These are phyloP conservation scores for Mus minutoides DNA, from an alignment of 2,797 vertebrate species.

Conservation along the genomic window DNA sequence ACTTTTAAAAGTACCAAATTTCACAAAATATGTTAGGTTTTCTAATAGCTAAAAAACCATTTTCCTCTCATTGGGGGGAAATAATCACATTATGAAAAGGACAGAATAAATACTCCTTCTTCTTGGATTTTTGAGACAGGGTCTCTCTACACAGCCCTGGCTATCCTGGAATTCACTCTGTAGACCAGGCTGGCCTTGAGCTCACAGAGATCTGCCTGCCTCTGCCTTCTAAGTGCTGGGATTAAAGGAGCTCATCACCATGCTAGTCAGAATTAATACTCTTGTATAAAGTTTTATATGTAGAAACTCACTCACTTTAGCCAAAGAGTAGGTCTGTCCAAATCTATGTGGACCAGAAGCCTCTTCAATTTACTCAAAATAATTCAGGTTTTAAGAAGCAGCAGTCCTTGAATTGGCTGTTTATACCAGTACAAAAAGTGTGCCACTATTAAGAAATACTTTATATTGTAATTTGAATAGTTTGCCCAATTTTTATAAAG, in stretches of 20 bases:
- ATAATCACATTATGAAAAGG: conserved; percentile 50
- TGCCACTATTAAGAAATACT: conserved; percentile 44
- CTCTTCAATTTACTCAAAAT: conserved; percentile 45
- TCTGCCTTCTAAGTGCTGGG: neutral
- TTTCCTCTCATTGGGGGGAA: neutral
- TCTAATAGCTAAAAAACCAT: conserved; percentile 43
- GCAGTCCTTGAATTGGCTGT: conserved; percentile 31
- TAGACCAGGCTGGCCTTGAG: neutral
- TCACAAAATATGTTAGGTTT: conserved; percentile 6
- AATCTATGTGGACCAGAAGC: conserved; percentile 40
- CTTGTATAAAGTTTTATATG: neutral
- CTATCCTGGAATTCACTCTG: neutral
- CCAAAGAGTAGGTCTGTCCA: conserved; percentile 60
- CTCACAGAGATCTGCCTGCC: neutral
- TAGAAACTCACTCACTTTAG: conserved; percentile 66
- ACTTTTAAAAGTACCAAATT: conserved; percentile 27
- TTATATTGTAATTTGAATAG: conserved; percentile 40
- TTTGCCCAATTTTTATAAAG: conserved; percentile 71
- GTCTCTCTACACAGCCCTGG: neutral
- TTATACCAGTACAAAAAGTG: conserved; percentile 52
- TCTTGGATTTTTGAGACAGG: neutral
- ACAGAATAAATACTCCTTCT: neutral
- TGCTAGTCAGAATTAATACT: neutral
- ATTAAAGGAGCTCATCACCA: neutral
- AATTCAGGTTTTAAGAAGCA: conserved; percentile 67